A percentile compares a stretch with the other conserved stretches of the same genome.
phyloP scores from a whole-genome alignment of 2,797 vertebrate species.

The Gymnothorax javanicus region DNA sequence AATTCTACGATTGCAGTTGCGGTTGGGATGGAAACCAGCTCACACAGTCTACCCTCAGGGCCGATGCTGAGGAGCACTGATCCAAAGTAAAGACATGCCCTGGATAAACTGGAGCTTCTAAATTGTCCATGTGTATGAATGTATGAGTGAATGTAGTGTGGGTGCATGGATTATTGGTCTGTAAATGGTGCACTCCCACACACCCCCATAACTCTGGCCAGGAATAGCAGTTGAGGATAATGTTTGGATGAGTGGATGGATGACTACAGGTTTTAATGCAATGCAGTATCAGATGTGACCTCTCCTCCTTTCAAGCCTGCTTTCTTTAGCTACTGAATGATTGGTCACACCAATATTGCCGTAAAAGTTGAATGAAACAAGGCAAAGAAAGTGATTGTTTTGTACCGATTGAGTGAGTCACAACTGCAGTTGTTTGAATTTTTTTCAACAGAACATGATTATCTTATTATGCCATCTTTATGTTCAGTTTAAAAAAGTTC shows the following conservation, averaged over 20 bases:
- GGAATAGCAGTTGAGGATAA: too few relatives aligned
- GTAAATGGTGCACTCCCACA: too few relatives aligned
- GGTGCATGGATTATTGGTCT: too few relatives aligned
- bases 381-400: not conserved
- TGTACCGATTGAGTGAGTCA: not conserved
- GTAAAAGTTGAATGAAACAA: not conserved
- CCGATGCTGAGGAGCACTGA: too few relatives aligned
- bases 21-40: too few relatives aligned
- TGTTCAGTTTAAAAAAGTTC: too few relatives aligned
- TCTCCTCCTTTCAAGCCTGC: not conserved
- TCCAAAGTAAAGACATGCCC: not conserved
- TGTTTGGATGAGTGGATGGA: too few relatives aligned
- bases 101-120: not conserved
- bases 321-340: not conserved
- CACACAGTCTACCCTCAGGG: too few relatives aligned
- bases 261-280: too few relatives aligned
- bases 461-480: too few relatives aligned
- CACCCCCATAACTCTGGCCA: too few relatives aligned
- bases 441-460: not conserved
- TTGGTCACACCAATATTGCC: not conserved
- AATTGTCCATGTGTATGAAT: not conserved
- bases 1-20: too few relatives aligned
- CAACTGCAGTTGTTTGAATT: not conserved
- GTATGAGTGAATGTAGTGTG: not conserved
- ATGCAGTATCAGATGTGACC: not conserved